Evolutionary conservation across 2,113 vertebrate genomes (phyloP).

Genomic region (Dicentrarchus labrax): DNA sequence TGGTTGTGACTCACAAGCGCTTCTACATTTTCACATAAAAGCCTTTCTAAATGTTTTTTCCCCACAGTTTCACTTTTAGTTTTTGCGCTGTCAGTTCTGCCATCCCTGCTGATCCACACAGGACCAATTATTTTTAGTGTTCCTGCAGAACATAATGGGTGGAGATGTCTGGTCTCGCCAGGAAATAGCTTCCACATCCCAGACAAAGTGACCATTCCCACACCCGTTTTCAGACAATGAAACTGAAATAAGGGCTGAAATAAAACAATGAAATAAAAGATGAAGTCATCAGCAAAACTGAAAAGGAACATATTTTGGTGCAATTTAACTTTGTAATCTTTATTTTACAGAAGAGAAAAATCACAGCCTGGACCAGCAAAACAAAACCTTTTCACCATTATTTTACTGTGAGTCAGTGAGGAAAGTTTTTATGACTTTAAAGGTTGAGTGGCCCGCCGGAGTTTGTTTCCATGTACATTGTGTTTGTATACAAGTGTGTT

Average conservation of each 20-base stretch:
- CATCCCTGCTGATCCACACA: slow-evolving; percentile 40
- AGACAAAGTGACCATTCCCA: slow-evolving; percentile 59
- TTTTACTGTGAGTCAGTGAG: slow-evolving; percentile 26
- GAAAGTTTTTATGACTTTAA: slow-evolving; percentile 58
- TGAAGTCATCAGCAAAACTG: background rate
- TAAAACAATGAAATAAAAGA: slow-evolving; percentile 17
- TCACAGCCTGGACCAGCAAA: background rate
- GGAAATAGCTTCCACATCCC: slow-evolving; percentile 75
- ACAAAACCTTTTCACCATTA: background rate
- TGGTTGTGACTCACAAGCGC: background rate
- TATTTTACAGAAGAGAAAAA: background rate
- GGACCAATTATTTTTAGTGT: slow-evolving; percentile 70
- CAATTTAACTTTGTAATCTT: background rate
- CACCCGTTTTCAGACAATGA: slow-evolving; percentile 54
- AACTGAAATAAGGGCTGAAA: slow-evolving; percentile 33
- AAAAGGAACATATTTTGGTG: background rate
- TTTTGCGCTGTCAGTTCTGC: slow-evolving; percentile 34
- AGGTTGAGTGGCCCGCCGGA: slow-evolving; percentile 30
- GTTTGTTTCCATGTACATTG: slow-evolving; percentile 20
- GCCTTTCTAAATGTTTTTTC: slow-evolving; percentile 17
- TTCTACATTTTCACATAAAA: slow-evolving; percentile 28
- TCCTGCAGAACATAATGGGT: slow-evolving; percentile 69
- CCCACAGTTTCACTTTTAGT: slow-evolving; percentile 46
- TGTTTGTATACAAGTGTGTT: slow-evolving; percentile 59
- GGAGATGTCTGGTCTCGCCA: slow-evolving; percentile 71